A percentile compares a stretch with the other conserved stretches of the same genome.
Evolutionary conservation across 2,113 vertebrate genomes (phyloP).

Genomic region (Paralichthys olivaceus): DNA sequence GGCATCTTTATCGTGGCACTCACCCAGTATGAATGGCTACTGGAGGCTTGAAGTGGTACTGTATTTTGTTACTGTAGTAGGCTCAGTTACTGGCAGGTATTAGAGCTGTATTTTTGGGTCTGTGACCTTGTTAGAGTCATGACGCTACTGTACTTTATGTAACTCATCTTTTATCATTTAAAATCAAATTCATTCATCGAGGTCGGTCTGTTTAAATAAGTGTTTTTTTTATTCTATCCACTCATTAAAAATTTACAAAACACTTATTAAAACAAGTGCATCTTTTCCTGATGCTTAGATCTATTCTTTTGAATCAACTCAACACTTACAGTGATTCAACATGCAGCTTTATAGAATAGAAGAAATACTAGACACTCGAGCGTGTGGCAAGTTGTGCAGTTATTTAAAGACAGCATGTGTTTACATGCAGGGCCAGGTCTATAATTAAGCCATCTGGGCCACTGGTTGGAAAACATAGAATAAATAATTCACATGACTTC

Average conservation of each 20-base stretch:
- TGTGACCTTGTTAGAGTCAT: slow-evolving; percentile 42
- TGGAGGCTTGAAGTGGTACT: slow-evolving; percentile 36
- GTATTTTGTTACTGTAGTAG: slow-evolving; percentile 63
- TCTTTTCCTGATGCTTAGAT: not conserved
- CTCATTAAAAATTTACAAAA: not conserved
- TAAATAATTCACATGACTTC: not conserved
- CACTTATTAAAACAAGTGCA: not conserved
- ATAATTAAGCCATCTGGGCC: slow-evolving; percentile 1
- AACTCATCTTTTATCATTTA: slow-evolving; percentile 1
- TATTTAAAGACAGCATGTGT: slow-evolving; percentile 66
- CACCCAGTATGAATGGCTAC: slow-evolving; percentile 67
- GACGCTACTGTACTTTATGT: slow-evolving; percentile 36
- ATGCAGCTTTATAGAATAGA: slow-evolving; percentile 1
- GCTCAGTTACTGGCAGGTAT: slow-evolving; percentile 39
- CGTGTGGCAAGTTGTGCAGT: slow-evolving; percentile 49
- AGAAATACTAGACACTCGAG: slow-evolving; percentile 23
- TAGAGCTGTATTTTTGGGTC: slow-evolving; percentile 63
- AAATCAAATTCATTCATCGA: not conserved
- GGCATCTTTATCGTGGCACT: slow-evolving; percentile 74
- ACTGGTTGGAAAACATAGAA: not conserved
- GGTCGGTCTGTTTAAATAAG: not conserved
- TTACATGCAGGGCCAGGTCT: slow-evolving; percentile 34
- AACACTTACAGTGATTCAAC: slow-evolving; percentile 13
- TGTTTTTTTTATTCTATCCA: too few species aligned
- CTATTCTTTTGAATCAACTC: slow-evolving; percentile 6